These are phyloP conservation scores for Chymomyza caudatula DNA, from an alignment of 2,888 invertebrate species.

Conservation along the genomic window DNA sequence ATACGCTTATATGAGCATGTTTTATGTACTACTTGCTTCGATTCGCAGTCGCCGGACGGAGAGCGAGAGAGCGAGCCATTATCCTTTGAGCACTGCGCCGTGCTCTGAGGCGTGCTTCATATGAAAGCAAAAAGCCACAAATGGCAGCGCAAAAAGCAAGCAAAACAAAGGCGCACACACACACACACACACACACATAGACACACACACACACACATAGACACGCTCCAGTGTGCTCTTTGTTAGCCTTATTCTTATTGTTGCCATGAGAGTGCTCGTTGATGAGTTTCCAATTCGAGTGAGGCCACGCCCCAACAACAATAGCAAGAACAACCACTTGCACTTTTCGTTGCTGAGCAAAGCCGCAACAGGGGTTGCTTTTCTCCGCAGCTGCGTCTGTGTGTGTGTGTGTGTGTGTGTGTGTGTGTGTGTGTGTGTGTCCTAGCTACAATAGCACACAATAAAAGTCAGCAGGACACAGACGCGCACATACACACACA, in stretches of 20 bases:
- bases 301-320: constrained; percentile 58
- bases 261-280: constrained; percentile 43
- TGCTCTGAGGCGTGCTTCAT: constrained; percentile 31
- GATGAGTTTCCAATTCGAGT: constrained; percentile 62
- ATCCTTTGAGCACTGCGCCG: not conserved
- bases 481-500: constrained; percentile 11
- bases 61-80: constrained; percentile 28
- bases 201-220: constrained; percentile 17
- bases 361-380: constrained; percentile 63
- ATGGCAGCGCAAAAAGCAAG: constrained; percentile 71
- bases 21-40: constrained; percentile 70
- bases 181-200: constrained; percentile 22
- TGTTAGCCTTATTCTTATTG: constrained; percentile 60
- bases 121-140: constrained; percentile 71
- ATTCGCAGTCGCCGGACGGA: constrained; percentile 10
- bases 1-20: constrained; percentile 76
- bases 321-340: constrained; percentile 61
- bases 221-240: constrained; percentile 24
- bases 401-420: constrained; percentile 12
- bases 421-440: constrained; percentile 18
- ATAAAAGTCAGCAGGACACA: constrained; percentile 56
- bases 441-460: constrained; percentile 46
- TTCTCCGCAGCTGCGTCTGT: constrained; percentile 12
- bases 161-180: constrained; percentile 22
- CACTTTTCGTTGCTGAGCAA: constrained; percentile 59